Evolutionary conservation across 2,888 invertebrate genomes (phyloP), one percentile per base, ranked within the genome.

Genomic region (Harmothoe impar): DNA sequence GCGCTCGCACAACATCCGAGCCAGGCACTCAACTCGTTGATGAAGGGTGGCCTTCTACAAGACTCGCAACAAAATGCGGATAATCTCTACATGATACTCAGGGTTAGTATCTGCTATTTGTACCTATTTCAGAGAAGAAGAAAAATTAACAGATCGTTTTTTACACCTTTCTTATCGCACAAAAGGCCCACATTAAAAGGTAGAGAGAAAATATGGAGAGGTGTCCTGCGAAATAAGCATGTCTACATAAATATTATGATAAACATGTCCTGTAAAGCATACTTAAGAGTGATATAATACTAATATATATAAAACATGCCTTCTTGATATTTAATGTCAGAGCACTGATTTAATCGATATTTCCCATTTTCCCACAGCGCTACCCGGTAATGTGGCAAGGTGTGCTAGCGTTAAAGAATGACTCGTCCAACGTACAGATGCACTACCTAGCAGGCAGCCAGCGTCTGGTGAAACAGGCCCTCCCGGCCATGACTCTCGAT

Each of bases 381-480:
- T 99, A 99, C 96, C 99, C 99, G 17, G 98, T 99, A 84, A 98
- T 99, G 98, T 99, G 99, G 99, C 99, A 99, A 96, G 99, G 99
- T 0, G 96, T 98, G 91, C 96, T 99, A 93, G 99, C 98, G 0
- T 96, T 99, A 93, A 99, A 99, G 96, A 99, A 98, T 96, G 99
- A 99, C 96, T 98, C 98, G 94, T 99, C 99, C 10, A 98, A 98
- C 51, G 99, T 99, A 84, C 99, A 99, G 96, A 99, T 99, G 99
- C 99, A 99, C 96, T 99, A 98, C 96, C 98, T 99, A 92, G 98
- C 98, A 94, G 99, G 99, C 91, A 99, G 98, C 96, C 98, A 98
- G 17, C 97, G 97, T 93, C 98, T 99, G 92, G 99, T 99, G 17
- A 97, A 97, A 93, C 97, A 97, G 94, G 98, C 99, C 92, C 96